phyloP scores from a whole-genome alignment of 1,140 invertebrate genomes.

The Leptestheria dahalacensis region DNA sequence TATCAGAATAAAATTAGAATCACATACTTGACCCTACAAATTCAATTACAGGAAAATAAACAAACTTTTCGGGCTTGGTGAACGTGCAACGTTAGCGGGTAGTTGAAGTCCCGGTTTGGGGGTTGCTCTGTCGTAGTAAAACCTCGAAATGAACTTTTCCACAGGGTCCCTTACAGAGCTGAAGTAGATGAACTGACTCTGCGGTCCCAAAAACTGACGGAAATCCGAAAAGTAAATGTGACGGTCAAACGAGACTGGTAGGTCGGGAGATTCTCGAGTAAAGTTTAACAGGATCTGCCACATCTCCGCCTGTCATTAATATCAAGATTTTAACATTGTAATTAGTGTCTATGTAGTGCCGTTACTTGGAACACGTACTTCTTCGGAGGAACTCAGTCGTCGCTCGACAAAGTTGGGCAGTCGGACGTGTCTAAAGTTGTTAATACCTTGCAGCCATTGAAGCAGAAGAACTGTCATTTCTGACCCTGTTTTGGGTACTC shows the following conservation, averaged over 20 bases:
- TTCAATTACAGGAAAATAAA: too few relatives aligned
- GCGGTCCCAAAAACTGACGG: slow-evolving; percentile 16
- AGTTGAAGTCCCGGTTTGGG: not conserved
- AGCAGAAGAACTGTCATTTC: slow-evolving; percentile 46
- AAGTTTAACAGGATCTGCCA: not conserved
- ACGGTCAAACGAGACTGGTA: slow-evolving; percentile 44
- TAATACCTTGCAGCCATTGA: slow-evolving; percentile 40
- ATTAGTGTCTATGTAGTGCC: not conserved
- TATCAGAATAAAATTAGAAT: too few relatives aligned
- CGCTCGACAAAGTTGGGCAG: slow-evolving; percentile 21
- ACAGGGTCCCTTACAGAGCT: not conserved
- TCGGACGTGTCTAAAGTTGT: slow-evolving; percentile 39
- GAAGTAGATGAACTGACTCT: not conserved
- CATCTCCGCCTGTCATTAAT: not conserved
- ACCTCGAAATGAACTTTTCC: not conserved
- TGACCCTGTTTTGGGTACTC: slow-evolving; percentile 45
- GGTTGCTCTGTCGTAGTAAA: slow-evolving; percentile 4
- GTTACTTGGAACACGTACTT: slow-evolving; percentile 22
- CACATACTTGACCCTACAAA: too few relatives aligned
- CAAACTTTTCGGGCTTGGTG: not conserved
- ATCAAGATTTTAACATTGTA: not conserved
- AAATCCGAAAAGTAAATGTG: slow-evolving; percentile 50
- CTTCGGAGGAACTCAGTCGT: slow-evolving; percentile 20
- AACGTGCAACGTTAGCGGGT: not conserved
- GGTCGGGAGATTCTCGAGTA: slow-evolving; percentile 12